phyloP scores from a whole-genome alignment of 2,888 invertebrate genomes.

The Dascillus cervinus region DNA sequence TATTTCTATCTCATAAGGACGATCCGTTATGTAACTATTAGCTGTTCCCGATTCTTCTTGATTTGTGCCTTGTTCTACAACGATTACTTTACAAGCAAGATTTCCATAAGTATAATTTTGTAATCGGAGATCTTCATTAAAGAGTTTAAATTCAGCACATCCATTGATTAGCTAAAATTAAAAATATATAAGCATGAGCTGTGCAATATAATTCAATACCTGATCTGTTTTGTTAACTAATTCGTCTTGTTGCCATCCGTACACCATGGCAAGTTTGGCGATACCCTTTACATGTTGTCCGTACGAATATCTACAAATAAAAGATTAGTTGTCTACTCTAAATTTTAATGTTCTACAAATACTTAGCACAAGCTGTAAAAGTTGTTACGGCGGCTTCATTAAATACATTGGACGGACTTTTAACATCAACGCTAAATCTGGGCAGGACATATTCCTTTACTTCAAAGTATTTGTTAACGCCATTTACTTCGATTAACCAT shows the following conservation, averaged over 20 bases:
- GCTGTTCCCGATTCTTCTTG: slow-evolving; percentile 55
- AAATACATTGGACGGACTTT: slow-evolving; percentile 46
- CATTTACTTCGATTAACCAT: slow-evolving; percentile 46
- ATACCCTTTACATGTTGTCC: slow-evolving; percentile 54
- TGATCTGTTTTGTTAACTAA: too few species aligned
- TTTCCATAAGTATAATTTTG: slow-evolving; percentile 9
- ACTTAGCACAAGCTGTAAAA: too few species aligned
- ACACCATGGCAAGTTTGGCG: slow-evolving; percentile 36
- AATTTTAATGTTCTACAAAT: too few species aligned
- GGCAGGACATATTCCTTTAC: slow-evolving; percentile 52
- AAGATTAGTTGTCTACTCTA: neutral
- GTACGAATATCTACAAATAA: slow-evolving; percentile 38
- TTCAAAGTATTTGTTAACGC: slow-evolving; percentile 42
- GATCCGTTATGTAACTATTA: slow-evolving; percentile 50
- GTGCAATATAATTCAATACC: too few species aligned
- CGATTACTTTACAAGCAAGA: slow-evolving; percentile 38
- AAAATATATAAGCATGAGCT: too few species aligned
- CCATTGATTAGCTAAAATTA: slow-evolving; percentile 33
- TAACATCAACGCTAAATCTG: slow-evolving; percentile 50
- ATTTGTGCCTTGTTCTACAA: slow-evolving; percentile 56
- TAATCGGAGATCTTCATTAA: slow-evolving; percentile 21
- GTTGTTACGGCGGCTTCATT: slow-evolving; percentile 40
- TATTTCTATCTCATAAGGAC: slow-evolving; percentile 52
- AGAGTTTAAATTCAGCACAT: slow-evolving; percentile 31
- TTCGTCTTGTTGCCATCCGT: too few species aligned